Base-by-base conservation (phyloP, 1,140 invertebrate species). In the Phthorimaea operculella region DNA sequence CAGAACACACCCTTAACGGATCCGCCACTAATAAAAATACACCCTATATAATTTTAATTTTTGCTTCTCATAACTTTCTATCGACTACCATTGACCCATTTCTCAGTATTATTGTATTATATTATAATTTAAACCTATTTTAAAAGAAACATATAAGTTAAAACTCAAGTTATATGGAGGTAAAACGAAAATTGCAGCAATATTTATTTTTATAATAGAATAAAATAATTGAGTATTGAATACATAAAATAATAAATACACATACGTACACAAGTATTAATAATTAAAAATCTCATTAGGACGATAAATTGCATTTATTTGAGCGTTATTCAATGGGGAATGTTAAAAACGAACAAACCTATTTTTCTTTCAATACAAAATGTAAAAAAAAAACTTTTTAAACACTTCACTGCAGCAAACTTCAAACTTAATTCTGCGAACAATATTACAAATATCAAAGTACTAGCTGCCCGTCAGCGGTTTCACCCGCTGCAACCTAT, bases 171-270 rank as follows among this genome's bases (percentile, higher is more conserved):
- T 42, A 42, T 14, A 14, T 42, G 16, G n/a, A 8, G 4, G 16
- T 17, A 15, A n/a, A n/a, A n/a, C n/a, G n/a, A n/a, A n/a, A n/a
- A n/a, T n/a, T n/a, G n/a, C n/a, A n/a, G n/a, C n/a, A n/a, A n/a
- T n/a, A n/a, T n/a, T n/a, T n/a, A n/a, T n/a, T n/a, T n/a, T n/a
- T n/a, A n/a, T n/a, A n/a, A n/a, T n/a, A n/a, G n/a, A n/a, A 45
- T 34, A 34, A 7, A 45, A n/a, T 10, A n/a, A 45, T 45, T 45
- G 42, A 45, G 42, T 45, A 47, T 47, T 47, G n/a, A 9, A 47
- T 39, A 47, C 14, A 14, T 14, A 15, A 47, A 5, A 47, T 47
- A 14, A 47, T 16, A 47, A 47, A 47, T 47, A 47, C 2, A 47
- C 16, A 47, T 14, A 45, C 4, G 14, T n/a, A 45, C 14, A 45